These are phyloP conservation scores for Cynopterus brachyotis DNA, from an alignment of 2,113 vertebrate species.

Conservation along the genomic window DNA sequence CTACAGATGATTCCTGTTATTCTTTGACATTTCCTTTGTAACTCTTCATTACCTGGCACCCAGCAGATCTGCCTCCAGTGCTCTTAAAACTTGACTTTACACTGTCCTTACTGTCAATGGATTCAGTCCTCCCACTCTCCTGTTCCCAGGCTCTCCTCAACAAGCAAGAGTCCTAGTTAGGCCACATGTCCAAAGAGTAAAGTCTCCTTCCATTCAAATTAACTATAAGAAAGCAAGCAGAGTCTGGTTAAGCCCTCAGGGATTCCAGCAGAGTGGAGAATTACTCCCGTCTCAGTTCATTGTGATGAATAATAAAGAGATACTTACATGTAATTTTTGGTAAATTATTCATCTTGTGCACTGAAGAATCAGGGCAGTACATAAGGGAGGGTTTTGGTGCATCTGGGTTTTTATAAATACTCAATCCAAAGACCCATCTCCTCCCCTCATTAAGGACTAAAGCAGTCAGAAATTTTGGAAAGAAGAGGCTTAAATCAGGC, in stretches of 20 bases:
- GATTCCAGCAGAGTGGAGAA: constrained; percentile 85
- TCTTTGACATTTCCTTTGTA: neutral
- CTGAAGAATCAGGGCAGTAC: constrained; percentile 80
- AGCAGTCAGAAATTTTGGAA: constrained; percentile 1
- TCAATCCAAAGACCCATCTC: constrained; percentile 55
- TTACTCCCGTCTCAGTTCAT: constrained; percentile 87
- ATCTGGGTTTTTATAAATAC: constrained; percentile 78
- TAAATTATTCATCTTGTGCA: constrained; percentile 86
- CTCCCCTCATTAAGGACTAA: constrained; percentile 76
- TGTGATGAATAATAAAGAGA: constrained; percentile 89
- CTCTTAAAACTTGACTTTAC: neutral
- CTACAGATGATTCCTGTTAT: neutral
- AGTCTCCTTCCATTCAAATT: constrained; percentile 71
- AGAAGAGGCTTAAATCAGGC: constrained; percentile 29
- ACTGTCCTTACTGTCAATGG: neutral
- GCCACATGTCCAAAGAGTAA: neutral
- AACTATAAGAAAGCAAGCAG: constrained; percentile 76
- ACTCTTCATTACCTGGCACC: neutral
- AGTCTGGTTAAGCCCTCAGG: constrained; percentile 78
- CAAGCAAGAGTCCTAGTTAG: neutral
- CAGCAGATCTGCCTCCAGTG: neutral
- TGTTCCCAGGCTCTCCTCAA: neutral
- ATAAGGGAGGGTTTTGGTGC: constrained; percentile 78
- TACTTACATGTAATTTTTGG: constrained; percentile 83
- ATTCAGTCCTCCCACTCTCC: neutral